These are phyloP conservation scores for Sturmia bella DNA, from an alignment of 2,888 invertebrate genomes.

Conservation along the genomic window DNA sequence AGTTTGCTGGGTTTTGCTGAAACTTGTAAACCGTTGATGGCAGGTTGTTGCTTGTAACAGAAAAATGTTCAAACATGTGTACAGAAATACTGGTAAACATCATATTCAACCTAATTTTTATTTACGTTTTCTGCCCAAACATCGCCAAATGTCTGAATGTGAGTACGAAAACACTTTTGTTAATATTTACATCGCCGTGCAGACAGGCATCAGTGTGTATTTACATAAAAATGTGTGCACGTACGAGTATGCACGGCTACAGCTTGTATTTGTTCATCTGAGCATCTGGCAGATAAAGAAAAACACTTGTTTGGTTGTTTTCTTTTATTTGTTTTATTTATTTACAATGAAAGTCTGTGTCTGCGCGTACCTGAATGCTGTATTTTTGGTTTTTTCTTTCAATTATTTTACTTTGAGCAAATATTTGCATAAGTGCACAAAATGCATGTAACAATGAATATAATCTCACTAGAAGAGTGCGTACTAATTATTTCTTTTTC, in stretches of 20 bases:
- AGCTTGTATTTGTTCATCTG: slow-evolving; percentile 11
- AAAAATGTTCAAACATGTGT: background rate
- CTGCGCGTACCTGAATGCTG: background rate
- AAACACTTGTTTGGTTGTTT: slow-evolving; percentile 1
- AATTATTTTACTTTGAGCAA: slow-evolving; percentile 10
- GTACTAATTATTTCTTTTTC: no score
- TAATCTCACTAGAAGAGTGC: background rate
- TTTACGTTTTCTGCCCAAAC: slow-evolving; percentile 39
- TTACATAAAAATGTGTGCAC: slow-evolving; percentile 2
- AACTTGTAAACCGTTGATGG: slow-evolving; percentile 3
- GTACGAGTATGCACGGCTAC: slow-evolving; percentile 1
- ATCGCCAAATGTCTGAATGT: background rate
- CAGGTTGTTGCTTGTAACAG: slow-evolving; percentile 9
- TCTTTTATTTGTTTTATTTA: slow-evolving; percentile 20
- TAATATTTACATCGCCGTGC: background rate
- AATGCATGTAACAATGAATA: background rate
- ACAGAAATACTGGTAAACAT: slow-evolving; percentile 5
- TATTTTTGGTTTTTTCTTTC: slow-evolving; percentile 19
- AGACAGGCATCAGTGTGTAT: slow-evolving; percentile 48
- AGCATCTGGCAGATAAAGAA: slow-evolving; percentile 12
- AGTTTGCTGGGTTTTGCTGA: background rate
- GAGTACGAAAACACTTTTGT: background rate
- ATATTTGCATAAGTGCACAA: slow-evolving; percentile 38
- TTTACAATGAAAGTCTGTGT: slow-evolving; percentile 45
- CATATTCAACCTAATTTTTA: slow-evolving; percentile 46